Percentiles rank a stretch among this genome's conserved stretches.
These are phyloP conservation scores for Sinosuthora webbiana DNA, from an alignment of 2,113 vertebrate species.

Conservation along the genomic window DNA sequence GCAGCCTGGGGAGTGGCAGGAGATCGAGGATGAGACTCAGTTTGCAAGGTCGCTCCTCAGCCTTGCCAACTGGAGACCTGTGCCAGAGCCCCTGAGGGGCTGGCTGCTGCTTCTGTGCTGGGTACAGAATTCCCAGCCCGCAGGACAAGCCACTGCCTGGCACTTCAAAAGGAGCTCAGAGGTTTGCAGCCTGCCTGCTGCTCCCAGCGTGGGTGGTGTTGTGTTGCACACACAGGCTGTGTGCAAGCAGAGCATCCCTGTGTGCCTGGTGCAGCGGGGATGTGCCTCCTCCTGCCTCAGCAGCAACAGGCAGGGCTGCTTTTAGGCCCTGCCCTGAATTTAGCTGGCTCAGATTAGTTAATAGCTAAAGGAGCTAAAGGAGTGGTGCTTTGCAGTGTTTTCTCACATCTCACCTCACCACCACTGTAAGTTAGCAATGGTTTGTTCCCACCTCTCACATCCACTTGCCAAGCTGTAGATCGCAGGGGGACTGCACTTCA, in stretches of 20 bases:
- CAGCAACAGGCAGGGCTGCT: neutral
- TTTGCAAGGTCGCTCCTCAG: neutral
- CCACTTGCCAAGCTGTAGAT: neutral
- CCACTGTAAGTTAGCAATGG: neutral
- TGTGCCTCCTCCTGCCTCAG: neutral
- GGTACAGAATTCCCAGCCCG: neutral
- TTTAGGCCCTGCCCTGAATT: neutral
- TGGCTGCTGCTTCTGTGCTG: accelerated
- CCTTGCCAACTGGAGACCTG: neutral
- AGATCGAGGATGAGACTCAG: neutral
- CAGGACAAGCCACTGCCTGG: neutral
- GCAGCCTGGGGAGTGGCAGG: neutral
- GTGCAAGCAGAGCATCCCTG: neutral
- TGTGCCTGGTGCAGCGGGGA: accelerated
- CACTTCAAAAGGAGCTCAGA: neutral
- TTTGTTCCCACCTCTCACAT: neutral
- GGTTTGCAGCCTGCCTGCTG: neutral
- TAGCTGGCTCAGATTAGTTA: neutral
- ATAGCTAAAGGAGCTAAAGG: neutral
- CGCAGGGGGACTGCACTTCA: neutral
- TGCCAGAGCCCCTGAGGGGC: neutral
- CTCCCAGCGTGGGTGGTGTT: accelerated
- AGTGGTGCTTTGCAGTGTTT: neutral
- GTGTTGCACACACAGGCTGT: accelerated
- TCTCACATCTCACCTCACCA: neutral